Evolutionary conservation across 2,888 invertebrate species (phyloP).

Genomic region (Himalopsyche kuldschensis): DNA sequence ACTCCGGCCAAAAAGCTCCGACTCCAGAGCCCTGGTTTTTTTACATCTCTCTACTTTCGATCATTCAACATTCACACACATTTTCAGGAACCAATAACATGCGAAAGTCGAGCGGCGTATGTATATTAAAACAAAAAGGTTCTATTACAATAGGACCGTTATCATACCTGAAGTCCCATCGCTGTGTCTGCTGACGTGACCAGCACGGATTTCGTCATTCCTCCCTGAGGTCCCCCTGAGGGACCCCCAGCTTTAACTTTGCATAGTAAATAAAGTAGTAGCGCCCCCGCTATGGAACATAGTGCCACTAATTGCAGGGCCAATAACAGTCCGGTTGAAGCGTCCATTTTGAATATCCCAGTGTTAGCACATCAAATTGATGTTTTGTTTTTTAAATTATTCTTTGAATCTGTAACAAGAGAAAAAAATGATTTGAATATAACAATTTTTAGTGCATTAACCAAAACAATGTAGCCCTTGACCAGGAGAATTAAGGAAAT

Average conservation of each 20-base stretch:
- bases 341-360: constrained; percentile 63
- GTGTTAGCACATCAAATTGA: constrained; percentile 13
- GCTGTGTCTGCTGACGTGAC: constrained; percentile 81
- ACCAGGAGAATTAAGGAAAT: too few relatives aligned
- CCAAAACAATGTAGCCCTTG: too few relatives aligned
- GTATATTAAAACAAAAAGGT: too few relatives aligned
- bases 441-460: too few relatives aligned
- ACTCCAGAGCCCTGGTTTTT: too few relatives aligned
- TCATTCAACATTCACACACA: too few relatives aligned
- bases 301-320: constrained; percentile 80
- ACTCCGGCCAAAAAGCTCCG: too few relatives aligned
- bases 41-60: too few relatives aligned
- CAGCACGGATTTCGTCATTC: constrained; percentile 73
- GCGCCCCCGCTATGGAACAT: constrained; percentile 81
- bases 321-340: constrained; percentile 77
- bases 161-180: constrained; percentile 70
- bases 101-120: too few relatives aligned
- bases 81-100: too few relatives aligned
- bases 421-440: background rate
- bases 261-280: constrained; percentile 74
- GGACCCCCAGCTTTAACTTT: constrained; percentile 68
- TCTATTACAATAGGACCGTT: too few relatives aligned
- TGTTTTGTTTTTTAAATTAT: background rate
- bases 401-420: background rate
- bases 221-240: constrained; percentile 53